These are phyloP conservation scores for Harpagoxenus sublaevis DNA, from an alignment of 2,888 invertebrate genomes.

Conservation along the genomic window DNA sequence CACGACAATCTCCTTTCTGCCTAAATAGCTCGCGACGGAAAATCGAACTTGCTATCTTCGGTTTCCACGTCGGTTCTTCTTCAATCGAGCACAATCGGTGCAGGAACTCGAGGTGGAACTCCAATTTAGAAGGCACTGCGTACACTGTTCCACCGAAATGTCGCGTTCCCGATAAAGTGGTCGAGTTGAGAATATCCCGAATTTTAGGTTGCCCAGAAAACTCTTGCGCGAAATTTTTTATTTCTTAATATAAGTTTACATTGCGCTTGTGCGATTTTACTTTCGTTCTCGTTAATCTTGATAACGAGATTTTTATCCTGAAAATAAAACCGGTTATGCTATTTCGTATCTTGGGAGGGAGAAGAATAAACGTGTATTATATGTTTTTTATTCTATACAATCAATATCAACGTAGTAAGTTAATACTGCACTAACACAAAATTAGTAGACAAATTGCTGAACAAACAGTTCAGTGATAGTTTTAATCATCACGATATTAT, in stretches of 20 bases:
- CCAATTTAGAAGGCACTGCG: conserved; percentile 15
- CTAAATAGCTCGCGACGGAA: conserved; percentile 65
- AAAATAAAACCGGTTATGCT: not conserved
- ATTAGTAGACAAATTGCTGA: not conserved
- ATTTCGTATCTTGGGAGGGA: not conserved
- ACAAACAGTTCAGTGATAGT: not conserved
- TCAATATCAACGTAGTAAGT: not conserved
- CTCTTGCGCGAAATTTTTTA: not conserved
- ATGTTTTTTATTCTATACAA: not conserved
- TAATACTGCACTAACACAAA: not conserved
- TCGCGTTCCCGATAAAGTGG: conserved; percentile 7
- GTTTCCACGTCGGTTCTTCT: conserved; percentile 62
- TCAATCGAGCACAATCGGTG: conserved; percentile 41
- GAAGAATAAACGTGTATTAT: not conserved
- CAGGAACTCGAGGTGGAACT: not conserved
- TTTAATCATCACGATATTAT: not conserved
- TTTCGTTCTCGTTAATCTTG: conserved; percentile 11
- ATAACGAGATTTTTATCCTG: conserved; percentile 6
- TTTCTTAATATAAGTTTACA: not conserved
- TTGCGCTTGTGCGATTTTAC: not conserved
- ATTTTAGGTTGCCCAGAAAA: not conserved
- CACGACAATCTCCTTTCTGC: conserved; percentile 71
- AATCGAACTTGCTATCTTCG: conserved; percentile 59
- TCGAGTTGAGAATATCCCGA: not conserved
- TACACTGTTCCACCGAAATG: not conserved